phyloP scores from a whole-genome alignment of 2,888 invertebrate species.

The Eristalis arbustorum region DNA sequence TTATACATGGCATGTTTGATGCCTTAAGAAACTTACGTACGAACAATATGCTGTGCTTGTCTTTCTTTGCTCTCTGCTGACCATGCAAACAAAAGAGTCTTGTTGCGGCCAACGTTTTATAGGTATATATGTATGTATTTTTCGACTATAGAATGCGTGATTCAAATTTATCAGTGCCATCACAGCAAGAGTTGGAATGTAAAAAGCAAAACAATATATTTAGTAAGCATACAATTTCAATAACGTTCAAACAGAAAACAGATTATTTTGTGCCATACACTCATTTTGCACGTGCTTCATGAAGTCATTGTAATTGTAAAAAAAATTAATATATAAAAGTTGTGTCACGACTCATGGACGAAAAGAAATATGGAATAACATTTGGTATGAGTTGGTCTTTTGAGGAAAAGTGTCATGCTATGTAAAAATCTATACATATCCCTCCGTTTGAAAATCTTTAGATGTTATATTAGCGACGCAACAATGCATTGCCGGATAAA shows the following conservation, averaged over 20 bases:
- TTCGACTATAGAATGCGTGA: conserved; percentile 21
- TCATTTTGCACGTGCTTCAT: conserved; percentile 5
- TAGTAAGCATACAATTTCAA: no score
- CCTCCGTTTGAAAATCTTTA: background rate
- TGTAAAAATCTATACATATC: background rate
- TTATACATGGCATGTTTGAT: background rate
- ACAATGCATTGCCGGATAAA: conserved; percentile 49
- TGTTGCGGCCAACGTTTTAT: background rate
- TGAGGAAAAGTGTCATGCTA: conserved; percentile 13
- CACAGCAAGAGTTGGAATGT: conserved; percentile 26
- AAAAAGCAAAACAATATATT: conserved; percentile 4
- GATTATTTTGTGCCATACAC: conserved; percentile 27
- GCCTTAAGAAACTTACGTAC: background rate
- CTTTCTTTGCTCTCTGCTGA: conserved; percentile 3
- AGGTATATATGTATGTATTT: background rate
- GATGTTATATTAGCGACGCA: background rate
- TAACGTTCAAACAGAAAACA: conserved; percentile 40
- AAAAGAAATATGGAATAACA: conserved; percentile 47
- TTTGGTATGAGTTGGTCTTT: conserved; percentile 30
- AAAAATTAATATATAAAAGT: conserved; percentile 28
- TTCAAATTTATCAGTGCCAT: conserved; percentile 51
- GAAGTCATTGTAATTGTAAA: conserved; percentile 21
- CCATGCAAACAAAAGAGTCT: conserved; percentile 8
- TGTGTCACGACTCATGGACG: conserved; percentile 49
- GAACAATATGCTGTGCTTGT: background rate